Evolutionary conservation across 2,888 invertebrate genomes (phyloP).

Genomic region (Drosophila histrio): DNA sequence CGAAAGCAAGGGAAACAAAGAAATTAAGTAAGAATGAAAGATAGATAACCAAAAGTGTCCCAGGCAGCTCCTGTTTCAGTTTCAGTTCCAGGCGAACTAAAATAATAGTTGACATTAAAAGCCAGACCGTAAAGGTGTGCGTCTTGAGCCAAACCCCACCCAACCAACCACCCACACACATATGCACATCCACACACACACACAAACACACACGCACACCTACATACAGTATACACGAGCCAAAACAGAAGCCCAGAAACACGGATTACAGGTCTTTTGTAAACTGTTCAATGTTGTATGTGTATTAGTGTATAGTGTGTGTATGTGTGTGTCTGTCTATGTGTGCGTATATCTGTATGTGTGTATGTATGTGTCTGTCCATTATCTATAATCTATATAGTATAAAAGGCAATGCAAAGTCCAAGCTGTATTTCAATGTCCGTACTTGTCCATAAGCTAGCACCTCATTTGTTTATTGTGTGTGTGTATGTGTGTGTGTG

Average conservation of each 20-base stretch:
- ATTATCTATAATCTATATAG: conserved; percentile 7
- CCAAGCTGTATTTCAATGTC: conserved; percentile 29
- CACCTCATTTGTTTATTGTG: conserved; percentile 28
- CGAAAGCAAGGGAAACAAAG: neutral
- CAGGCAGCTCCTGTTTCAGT: conserved; percentile 3
- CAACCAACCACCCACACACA: conserved; percentile 5
- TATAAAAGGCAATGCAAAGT: conserved; percentile 1
- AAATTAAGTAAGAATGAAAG: neutral
- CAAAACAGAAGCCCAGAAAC: conserved; percentile 17
- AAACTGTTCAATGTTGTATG: conserved; percentile 71
- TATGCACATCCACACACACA: conserved; percentile 12
- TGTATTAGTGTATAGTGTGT: conserved; percentile 68
- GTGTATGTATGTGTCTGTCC: conserved; percentile 40
- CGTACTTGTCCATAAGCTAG: conserved; percentile 45
- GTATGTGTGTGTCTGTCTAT: conserved; percentile 30
- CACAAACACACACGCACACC: conserved; percentile 12
- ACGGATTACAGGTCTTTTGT: conserved; percentile 33
- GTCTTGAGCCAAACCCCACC: conserved; percentile 7
- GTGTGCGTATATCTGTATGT: conserved; percentile 18
- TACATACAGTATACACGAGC: conserved; percentile 23
- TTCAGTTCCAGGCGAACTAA: conserved; percentile 5
- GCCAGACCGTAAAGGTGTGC: conserved; percentile 6
- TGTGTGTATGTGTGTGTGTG: neutral
- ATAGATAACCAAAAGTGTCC: conserved; percentile 6
- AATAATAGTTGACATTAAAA: conserved; percentile 6